These are phyloP conservation scores for Cepaea nemoralis DNA, from an alignment of 1,140 invertebrate genomes.

Conservation along the genomic window DNA sequence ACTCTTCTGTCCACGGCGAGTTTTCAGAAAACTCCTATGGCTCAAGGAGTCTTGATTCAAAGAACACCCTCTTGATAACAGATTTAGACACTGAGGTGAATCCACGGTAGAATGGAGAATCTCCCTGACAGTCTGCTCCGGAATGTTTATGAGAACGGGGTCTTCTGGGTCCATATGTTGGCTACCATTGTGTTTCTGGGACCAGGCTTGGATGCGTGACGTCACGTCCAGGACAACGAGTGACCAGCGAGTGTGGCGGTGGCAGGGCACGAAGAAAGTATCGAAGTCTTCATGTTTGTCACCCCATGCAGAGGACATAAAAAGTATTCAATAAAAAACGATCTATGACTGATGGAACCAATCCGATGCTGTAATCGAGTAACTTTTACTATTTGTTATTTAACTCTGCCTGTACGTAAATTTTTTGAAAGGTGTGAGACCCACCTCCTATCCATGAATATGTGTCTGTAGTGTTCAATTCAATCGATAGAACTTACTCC, in stretches of 20 bases:
- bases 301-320: conserved; percentile 34
- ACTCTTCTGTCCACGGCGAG: no score
- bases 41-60: no score
- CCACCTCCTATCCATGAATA: no score
- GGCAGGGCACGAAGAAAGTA: conserved; percentile 54
- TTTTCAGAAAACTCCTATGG: no score
- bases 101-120: conserved; percentile 46
- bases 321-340: no score
- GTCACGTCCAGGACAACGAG: conserved; percentile 90
- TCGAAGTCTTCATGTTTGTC: conserved; percentile 48
- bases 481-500: no score
- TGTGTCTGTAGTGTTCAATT: no score
- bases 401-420: no score
- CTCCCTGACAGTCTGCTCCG: conserved; percentile 39
- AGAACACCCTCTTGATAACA: no score
- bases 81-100: not conserved
- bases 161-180: conserved; percentile 93
- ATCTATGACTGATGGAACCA: no score
- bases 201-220: conserved; percentile 80
- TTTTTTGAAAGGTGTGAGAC: no score
- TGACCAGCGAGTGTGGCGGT: conserved; percentile 78
- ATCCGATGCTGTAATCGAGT: not conserved
- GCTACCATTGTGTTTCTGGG: conserved; percentile 83
- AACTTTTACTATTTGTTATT: conserved; percentile 19
- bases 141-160: conserved; percentile 74